Percentiles rank a stretch among this genome's conserved stretches.
Evolutionary conservation across 2,888 invertebrate genomes (phyloP).

Genomic region (Mechanitis messenoides): DNA sequence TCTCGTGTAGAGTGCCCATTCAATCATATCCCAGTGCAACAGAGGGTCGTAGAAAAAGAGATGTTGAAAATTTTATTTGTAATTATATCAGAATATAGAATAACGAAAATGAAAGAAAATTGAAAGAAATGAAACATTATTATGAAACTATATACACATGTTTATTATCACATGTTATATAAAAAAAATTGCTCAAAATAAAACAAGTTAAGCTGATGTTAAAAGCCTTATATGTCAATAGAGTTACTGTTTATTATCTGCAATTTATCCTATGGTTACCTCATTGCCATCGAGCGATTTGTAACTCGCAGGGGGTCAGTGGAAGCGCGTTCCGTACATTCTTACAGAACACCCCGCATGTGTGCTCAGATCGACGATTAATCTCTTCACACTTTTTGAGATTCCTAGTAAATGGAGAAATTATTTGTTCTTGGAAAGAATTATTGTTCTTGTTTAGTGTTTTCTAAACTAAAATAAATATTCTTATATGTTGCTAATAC

Average conservation of each 20-base stretch:
- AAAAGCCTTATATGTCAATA: no score
- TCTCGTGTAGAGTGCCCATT: constrained; percentile 30
- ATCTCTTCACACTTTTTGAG: constrained; percentile 66
- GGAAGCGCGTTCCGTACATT: constrained; percentile 70
- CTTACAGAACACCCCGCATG: constrained; percentile 51
- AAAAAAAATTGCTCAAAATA: no score
- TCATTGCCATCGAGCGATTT: constrained; percentile 36
- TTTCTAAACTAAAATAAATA: constrained; percentile 5
- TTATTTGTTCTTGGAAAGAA: constrained; percentile 16
- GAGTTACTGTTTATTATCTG: background rate
- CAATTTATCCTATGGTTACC: constrained; percentile 1
- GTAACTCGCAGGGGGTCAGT: constrained; percentile 65
- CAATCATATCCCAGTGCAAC: background rate
- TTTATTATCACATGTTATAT: no score
- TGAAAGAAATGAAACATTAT: no score
- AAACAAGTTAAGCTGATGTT: no score
- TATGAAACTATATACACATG: no score
- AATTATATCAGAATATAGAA: no score
- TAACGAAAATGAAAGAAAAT: no score
- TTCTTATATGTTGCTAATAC: no score
- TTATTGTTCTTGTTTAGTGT: background rate
- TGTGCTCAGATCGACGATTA: constrained; percentile 49
- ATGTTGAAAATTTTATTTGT: no score
- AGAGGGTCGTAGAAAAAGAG: no score
- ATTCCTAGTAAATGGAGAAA: constrained; percentile 39